A percentile compares a stretch with the other conserved stretches of the same genome.
Evolutionary conservation across 2,797 vertebrate genomes (phyloP).

Genomic region (Phyllotis vaccarum): DNA sequence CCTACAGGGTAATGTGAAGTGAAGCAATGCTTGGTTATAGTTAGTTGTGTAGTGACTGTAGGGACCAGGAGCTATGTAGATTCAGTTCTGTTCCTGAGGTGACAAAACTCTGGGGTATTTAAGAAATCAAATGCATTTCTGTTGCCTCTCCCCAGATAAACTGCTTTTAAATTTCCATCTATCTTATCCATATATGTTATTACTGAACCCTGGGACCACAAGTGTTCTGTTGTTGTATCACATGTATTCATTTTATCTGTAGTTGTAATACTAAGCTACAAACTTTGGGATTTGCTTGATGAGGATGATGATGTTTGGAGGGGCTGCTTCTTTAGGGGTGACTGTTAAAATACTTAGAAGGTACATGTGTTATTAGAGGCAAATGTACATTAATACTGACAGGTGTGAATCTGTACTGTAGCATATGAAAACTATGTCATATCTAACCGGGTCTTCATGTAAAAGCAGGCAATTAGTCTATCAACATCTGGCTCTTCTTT

Average conservation of each 20-base stretch:
- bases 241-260: not conserved
- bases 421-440: not conserved
- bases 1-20: not conserved
- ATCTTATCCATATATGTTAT: not conserved
- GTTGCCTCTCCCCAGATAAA: not conserved
- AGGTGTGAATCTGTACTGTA: not conserved
- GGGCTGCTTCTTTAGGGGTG: not conserved
- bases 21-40: not conserved
- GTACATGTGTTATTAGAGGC: not conserved
- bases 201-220: not conserved
- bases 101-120: not conserved
- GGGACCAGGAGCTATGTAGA: constrained; percentile 33
- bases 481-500: constrained; percentile 44
- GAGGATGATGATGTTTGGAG: not conserved
- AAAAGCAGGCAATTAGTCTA: constrained; percentile 14
- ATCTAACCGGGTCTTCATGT: not conserved
- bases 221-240: constrained; percentile 18
- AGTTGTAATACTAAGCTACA: not conserved
- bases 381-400: not conserved
- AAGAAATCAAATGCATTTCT: constrained; percentile 27
- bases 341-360: constrained; percentile 36
- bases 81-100: constrained; percentile 51
- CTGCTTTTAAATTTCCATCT: not conserved
- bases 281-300: not conserved
- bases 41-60: constrained; percentile 53